Evolutionary conservation across 2,797 vertebrate genomes (phyloP).

Genomic region (Arrhamphus sclerolepis): DNA sequence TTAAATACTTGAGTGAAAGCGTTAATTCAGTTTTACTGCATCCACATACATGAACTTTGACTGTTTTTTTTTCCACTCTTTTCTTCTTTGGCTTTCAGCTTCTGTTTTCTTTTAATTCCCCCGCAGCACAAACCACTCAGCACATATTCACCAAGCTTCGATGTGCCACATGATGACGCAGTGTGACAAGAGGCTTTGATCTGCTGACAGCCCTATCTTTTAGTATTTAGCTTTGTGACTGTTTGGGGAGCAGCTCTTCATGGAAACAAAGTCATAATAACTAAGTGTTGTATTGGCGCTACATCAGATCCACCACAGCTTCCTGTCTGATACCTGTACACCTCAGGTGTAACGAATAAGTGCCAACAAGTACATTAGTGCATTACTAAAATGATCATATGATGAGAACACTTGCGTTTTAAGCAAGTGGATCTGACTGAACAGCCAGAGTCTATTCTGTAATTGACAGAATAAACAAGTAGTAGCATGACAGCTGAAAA

Average conservation of each 20-base stretch:
- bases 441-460: too few species aligned
- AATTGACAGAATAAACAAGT: too few species aligned
- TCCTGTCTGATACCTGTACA: background rate
- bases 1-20: background rate
- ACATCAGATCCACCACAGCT: background rate
- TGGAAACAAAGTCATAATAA: slow-evolving; percentile 12
- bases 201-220: slow-evolving; percentile 50
- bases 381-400: too few species aligned
- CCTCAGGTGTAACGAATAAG: background rate
- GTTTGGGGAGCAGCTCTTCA: background rate
- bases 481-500: too few species aligned
- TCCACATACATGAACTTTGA: background rate
- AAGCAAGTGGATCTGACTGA: too few species aligned
- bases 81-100: background rate
- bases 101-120: background rate
- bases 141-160: slow-evolving; percentile 28
- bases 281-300: background rate
- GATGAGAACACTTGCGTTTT: too few species aligned
- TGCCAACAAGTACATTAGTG: too few species aligned
- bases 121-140: slow-evolving; percentile 20
- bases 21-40: background rate
- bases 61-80: background rate
- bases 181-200: slow-evolving; percentile 4
- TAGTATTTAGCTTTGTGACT: slow-evolving; percentile 44
- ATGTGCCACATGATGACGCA: background rate